A percentile compares a stretch with the other conserved stretches of the same genome.
These are phyloP conservation scores for Phocides pigmalion DNA, from an alignment of 1,140 invertebrate species.

Conservation along the genomic window DNA sequence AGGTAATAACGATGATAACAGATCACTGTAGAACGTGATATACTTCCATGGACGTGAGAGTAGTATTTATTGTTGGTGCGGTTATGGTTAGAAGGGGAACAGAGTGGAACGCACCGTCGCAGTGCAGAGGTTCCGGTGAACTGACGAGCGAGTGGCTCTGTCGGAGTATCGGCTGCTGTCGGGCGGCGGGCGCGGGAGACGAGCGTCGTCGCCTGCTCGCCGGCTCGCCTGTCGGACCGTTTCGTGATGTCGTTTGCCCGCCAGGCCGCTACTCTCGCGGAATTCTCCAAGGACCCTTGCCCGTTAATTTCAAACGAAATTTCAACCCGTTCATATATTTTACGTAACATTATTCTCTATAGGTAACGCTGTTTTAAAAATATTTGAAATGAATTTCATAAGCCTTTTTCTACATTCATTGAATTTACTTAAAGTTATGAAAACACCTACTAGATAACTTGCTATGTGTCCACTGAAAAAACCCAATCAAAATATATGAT, in stretches of 20 bases:
- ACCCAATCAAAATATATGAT: no score
- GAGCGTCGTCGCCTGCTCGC: slow-evolving; percentile 9
- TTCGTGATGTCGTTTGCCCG: slow-evolving; percentile 1
- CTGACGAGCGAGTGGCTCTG: slow-evolving; percentile 50
- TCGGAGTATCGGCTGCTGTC: slow-evolving; percentile 11
- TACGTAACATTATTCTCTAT: no score
- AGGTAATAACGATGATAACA: slow-evolving; percentile 36
- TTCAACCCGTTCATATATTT: slow-evolving; percentile 1
- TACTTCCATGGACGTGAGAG: slow-evolving; percentile 42
- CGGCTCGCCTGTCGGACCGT: background rate
- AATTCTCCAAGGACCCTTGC: slow-evolving; percentile 34
- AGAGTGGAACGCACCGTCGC: slow-evolving; percentile 59
- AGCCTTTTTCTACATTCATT: no score
- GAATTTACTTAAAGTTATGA: no score
- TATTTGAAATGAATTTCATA: no score
- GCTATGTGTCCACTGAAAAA: no score
- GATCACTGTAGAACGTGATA: slow-evolving; percentile 41
- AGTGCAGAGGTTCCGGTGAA: slow-evolving; percentile 68
- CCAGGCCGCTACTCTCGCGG: slow-evolving; percentile 31
- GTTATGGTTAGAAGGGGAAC: slow-evolving; percentile 7
- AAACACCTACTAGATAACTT: no score
- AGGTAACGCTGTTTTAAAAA: no score
- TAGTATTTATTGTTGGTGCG: slow-evolving; percentile 22
- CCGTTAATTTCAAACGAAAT: slow-evolving; percentile 47
- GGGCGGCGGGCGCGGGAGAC: slow-evolving; percentile 23